phyloP scores from a whole-genome alignment of 2,888 invertebrate genomes.

The Harpalus rubripes region DNA sequence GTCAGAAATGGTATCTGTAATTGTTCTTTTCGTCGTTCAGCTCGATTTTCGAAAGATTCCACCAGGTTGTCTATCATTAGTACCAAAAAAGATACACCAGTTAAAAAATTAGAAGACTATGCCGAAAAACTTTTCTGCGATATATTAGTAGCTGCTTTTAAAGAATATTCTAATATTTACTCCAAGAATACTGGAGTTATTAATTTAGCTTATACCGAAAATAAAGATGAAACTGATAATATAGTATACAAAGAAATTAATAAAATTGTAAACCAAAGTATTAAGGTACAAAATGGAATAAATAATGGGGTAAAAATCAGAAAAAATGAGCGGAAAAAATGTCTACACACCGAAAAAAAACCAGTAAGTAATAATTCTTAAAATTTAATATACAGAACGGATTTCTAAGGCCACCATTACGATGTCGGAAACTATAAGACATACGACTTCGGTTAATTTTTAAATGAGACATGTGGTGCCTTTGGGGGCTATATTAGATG shows the following conservation, averaged over 20 bases:
- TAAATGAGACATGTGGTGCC: too few relatives aligned
- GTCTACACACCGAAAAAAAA: conserved; percentile 53
- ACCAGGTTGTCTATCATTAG: conserved; percentile 42
- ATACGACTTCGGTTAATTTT: too few relatives aligned
- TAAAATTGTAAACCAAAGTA: conserved; percentile 66
- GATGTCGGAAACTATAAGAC: too few relatives aligned
- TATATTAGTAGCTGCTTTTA: conserved; percentile 75
- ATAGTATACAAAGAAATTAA: conserved; percentile 51
- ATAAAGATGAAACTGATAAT: conserved; percentile 69
- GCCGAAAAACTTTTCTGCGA: conserved; percentile 75
- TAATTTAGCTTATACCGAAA: conserved; percentile 73
- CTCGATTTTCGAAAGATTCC: conserved; percentile 72
- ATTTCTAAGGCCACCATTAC: too few relatives aligned
- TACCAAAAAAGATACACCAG: conserved; percentile 5
- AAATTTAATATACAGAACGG: too few relatives aligned
- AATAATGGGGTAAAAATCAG: conserved; percentile 22
- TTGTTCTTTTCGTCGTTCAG: conserved; percentile 76
- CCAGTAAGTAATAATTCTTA: background rate
- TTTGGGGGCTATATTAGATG: too few relatives aligned
- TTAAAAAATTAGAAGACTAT: conserved; percentile 73
- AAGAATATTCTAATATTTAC: conserved; percentile 73
- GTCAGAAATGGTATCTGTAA: conserved; percentile 75
- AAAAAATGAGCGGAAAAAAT: conserved; percentile 55
- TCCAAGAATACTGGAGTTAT: conserved; percentile 69
- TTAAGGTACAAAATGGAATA: conserved; percentile 63